Evolutionary conservation across 2,888 invertebrate genomes (phyloP), one percentile per base, ranked within the genome.

Genomic region (Philopedon plagiatum): DNA sequence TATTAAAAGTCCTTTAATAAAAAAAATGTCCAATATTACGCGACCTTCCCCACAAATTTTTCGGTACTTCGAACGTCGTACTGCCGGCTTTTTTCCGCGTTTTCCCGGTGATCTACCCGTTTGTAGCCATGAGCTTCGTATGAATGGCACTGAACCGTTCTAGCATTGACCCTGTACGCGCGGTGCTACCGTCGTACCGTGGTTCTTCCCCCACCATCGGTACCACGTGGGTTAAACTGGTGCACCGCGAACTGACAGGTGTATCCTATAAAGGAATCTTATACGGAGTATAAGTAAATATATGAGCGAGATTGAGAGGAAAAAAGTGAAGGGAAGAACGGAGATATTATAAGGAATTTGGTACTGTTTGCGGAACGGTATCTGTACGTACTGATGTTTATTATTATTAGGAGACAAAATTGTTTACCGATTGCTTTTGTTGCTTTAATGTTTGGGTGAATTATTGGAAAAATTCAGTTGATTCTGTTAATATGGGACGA

Each of bases 101-200:
- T 56, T 57, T 62, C 60, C 61, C 57, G 46, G 73, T 74, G 71
- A 71, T 72, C 75, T 75, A 74, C 71, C 70, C 70, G 74, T 71
- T 71, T 58, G 71, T 71, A 71, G 70, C 68, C 72, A 72, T 75
- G 83, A 85, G 85, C 85, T 85, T 85, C 85, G 84, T 83, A 80
- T 83, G 82, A 83, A 82, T 85, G 85, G 84, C 85, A 85, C 84
- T 85, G 85, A 85, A 84, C 84, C 78, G 76, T 78, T 76, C 78
- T 85, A 85, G 84, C 85, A 86, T 86, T 86, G 86, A 86, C 86
- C 86, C 86, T 86, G 68, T 58, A 64, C 71, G 66, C 57, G 69
- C 62, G 69, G 65, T 63, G 75, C 73, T 67, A 68, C 73, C 70
- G 73, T 60, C 63, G 73, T 72, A 67, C 66, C 65, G 66, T 49